A percentile compares a stretch with the other conserved stretches of the same genome.
Evolutionary conservation across 2,797 vertebrate species (phyloP).

Genomic region (Cirrhinus molitorella): DNA sequence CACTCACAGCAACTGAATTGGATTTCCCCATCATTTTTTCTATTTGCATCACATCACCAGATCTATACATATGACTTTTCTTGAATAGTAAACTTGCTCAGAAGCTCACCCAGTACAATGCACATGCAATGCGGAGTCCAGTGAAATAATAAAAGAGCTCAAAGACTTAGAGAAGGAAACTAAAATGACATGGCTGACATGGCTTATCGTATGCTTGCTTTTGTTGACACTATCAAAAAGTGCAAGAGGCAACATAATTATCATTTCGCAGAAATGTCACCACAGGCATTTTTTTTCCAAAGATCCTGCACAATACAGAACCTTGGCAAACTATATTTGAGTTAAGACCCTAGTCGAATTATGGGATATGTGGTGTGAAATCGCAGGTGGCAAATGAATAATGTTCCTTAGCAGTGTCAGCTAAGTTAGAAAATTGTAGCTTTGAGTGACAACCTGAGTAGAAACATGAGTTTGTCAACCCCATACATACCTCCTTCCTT

Average conservation of each 20-base stretch:
- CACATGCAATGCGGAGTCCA: background rate
- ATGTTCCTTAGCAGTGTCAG: background rate
- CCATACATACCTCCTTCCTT: slow-evolving; percentile 15
- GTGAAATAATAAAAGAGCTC: background rate
- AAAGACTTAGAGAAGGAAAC: background rate
- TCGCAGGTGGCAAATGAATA: background rate
- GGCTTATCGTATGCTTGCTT: background rate
- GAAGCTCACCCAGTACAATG: background rate
- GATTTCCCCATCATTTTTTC: too few relatives aligned
- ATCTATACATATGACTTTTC: background rate
- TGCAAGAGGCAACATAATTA: background rate
- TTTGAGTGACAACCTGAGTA: slow-evolving; percentile 29
- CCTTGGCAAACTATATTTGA: background rate
- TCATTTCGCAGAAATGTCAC: background rate
- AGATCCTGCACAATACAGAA: background rate
- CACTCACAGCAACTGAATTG: too few relatives aligned
- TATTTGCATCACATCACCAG: background rate
- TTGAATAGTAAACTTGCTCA: background rate
- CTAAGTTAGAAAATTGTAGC: background rate
- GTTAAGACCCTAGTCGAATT: background rate
- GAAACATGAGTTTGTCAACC: slow-evolving; percentile 10
- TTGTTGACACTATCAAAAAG: background rate
- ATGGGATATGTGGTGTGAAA: background rate
- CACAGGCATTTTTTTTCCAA: background rate
- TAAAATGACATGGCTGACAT: background rate